Percentiles rank a stretch among this genome's conserved stretches.
Evolutionary conservation across 2,113 vertebrate species (phyloP).

Genomic region (Cyphomyrus plagiostoma): DNA sequence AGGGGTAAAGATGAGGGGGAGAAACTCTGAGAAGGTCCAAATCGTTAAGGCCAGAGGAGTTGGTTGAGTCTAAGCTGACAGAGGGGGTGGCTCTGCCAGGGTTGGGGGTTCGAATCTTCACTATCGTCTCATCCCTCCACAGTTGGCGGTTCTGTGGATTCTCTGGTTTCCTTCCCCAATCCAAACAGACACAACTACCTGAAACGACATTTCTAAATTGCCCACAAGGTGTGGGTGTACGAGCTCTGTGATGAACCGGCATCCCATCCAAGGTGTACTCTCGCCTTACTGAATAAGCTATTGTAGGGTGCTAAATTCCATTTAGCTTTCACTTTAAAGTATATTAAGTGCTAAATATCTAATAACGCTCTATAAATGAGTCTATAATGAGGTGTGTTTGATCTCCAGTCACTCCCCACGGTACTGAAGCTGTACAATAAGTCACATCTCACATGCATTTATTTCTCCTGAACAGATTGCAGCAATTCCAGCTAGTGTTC

Average conservation of each 20-base stretch:
- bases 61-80: background rate
- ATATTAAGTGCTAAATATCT: background rate
- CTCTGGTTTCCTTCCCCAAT: background rate
- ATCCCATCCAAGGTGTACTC: background rate
- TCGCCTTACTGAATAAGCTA: background rate
- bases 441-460: background rate
- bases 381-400: background rate
- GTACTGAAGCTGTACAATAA: background rate
- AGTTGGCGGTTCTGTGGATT: background rate
- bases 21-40: background rate
- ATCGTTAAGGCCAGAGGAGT: background rate
- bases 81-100: background rate
- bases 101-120: background rate
- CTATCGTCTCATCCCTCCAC: background rate
- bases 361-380: background rate
- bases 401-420: background rate
- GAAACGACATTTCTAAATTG: background rate
- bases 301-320: background rate
- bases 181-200: background rate
- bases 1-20: background rate
- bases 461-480: background rate
- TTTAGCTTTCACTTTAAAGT: background rate
- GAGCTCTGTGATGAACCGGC: background rate
- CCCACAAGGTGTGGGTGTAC: background rate
- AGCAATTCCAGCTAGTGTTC: conserved; percentile 17